Conservation (phyloP, 2,888 invertebrate species). For the Patella caerulea region DNA sequence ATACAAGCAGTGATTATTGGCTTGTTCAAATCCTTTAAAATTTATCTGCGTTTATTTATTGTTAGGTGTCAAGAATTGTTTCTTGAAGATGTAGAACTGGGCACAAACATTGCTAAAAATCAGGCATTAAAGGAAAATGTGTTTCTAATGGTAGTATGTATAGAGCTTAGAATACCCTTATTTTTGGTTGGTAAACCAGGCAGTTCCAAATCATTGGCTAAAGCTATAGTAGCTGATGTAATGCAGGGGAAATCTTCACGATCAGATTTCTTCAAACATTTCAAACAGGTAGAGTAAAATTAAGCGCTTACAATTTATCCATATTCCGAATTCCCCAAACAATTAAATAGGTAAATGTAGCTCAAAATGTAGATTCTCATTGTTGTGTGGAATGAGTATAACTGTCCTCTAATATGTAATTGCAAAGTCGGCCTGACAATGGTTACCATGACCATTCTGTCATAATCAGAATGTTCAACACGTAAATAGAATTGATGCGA, state of each 20-base stretch:
- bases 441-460: no score
- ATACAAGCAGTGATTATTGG: no score
- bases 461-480: no score
- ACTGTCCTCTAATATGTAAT: no score
- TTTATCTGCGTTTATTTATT: background rate
- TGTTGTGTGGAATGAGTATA: no score
- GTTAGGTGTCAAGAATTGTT: conserved; percentile 64
- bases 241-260: conserved; percentile 66
- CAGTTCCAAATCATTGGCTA: conserved; percentile 69
- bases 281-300: conserved; percentile 56
- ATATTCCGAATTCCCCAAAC: no score
- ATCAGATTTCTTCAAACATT: conserved; percentile 53
- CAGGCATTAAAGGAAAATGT: conserved; percentile 68
- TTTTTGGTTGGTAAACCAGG: conserved; percentile 71
- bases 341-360: no score
- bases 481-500: no score
- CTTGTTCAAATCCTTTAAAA: no score
- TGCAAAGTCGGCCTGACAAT: no score
- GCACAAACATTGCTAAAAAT: conserved; percentile 63
- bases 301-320: no score
- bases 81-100: conserved; percentile 54
- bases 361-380: no score
- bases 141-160: conserved; percentile 70
- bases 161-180: conserved; percentile 67
- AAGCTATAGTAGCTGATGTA: conserved; percentile 66